These are phyloP conservation scores for Itoplectis maculator DNA, from an alignment of 2,888 invertebrate species.

Conservation along the genomic window DNA sequence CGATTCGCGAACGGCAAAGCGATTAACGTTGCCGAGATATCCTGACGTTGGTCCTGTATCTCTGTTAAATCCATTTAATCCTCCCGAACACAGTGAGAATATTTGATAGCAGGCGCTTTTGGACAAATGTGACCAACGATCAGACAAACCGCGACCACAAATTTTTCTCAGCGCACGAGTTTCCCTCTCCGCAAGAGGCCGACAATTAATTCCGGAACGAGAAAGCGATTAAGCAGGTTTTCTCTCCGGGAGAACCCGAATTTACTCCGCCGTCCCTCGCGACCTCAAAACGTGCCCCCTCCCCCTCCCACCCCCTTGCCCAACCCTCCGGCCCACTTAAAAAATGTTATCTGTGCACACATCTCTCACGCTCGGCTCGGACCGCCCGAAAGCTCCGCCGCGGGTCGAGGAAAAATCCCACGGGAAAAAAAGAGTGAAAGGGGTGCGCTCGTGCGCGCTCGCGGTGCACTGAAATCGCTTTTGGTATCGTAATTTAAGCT, in stretches of 20 bases:
- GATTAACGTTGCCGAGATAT: too few relatives aligned
- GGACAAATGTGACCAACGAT: too few relatives aligned
- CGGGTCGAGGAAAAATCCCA: background rate
- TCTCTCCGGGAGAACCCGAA: conserved; percentile 26
- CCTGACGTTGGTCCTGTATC: too few relatives aligned
- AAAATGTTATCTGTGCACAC: too few relatives aligned
- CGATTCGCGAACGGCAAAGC: conserved; percentile 16
- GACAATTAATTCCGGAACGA: conserved; percentile 36
- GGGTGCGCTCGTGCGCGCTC: too few relatives aligned
- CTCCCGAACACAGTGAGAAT: too few relatives aligned
- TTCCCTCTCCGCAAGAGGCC: background rate
- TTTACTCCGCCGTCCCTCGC: conserved; percentile 5
- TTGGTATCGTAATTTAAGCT: conserved; percentile 50
- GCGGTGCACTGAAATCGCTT: conserved; percentile 19
- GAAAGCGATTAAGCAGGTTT: conserved; percentile 39
- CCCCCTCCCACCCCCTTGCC: background rate
- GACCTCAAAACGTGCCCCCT: background rate
- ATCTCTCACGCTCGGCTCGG: too few relatives aligned
- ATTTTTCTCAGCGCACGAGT: too few relatives aligned
- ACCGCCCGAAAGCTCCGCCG: background rate
- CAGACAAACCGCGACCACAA: too few relatives aligned
- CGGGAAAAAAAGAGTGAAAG: conserved; percentile 24
- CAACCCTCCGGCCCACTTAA: background rate
- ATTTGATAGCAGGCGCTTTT: too few relatives aligned
- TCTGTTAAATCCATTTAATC: too few relatives aligned